Conservation (phyloP, 2,113 vertebrate species). For the Zapornia atra region DNA sequence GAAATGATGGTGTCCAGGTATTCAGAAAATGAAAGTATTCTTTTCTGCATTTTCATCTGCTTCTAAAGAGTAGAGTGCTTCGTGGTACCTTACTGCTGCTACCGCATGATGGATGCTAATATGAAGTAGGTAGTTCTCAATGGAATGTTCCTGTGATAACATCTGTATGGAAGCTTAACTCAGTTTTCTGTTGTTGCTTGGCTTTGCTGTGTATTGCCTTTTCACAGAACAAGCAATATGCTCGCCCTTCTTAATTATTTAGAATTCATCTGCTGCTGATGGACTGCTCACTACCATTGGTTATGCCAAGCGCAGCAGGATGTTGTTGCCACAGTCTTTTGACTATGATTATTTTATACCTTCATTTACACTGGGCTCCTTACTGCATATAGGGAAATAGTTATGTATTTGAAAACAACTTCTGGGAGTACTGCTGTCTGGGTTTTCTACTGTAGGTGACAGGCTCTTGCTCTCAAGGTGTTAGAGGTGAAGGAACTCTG, state of each 20-base stretch:
- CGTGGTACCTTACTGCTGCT: background rate
- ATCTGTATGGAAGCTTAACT: background rate
- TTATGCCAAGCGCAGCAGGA: background rate
- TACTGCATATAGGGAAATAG: background rate
- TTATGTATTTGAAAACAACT: background rate
- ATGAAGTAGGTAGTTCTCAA: background rate
- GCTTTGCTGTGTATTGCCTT: background rate
- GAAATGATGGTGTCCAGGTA: background rate
- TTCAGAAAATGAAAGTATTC: background rate
- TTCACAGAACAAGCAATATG: background rate
- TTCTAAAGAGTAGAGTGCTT: background rate
- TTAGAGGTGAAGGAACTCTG: background rate
- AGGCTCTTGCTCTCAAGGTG: background rate
- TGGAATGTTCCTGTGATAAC: background rate
- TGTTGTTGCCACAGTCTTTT: background rate
- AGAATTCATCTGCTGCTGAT: background rate
- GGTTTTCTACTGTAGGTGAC: background rate
- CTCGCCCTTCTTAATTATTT: background rate
- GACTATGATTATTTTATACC: background rate
- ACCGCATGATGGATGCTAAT: background rate
- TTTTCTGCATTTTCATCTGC: background rate
- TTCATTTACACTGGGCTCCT: background rate
- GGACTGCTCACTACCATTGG: background rate
- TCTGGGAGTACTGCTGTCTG: background rate
- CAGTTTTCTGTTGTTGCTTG: background rate